Evolutionary conservation across 1,140 invertebrate genomes (phyloP).

Genomic region (Bombus ignitus): DNA sequence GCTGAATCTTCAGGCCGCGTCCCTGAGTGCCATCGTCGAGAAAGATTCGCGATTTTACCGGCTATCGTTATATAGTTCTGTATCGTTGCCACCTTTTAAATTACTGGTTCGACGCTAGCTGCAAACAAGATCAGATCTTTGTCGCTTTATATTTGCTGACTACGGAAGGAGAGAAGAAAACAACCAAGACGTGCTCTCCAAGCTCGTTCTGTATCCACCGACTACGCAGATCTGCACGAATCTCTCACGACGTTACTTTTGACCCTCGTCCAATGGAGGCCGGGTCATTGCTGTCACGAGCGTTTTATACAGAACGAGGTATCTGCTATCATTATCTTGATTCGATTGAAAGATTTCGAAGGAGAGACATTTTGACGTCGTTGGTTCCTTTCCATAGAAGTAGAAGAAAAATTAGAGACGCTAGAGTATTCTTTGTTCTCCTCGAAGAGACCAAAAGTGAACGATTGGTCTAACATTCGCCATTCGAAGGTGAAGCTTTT

Average conservation of each 20-base stretch:
- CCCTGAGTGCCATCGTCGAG: conserved; percentile 62
- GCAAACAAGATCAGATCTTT: neutral
- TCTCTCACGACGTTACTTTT: neutral
- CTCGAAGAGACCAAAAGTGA: no score
- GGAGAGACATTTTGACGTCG: neutral
- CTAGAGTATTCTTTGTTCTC: no score
- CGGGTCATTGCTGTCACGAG: neutral
- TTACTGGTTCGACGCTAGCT: neutral
- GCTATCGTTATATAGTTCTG: neutral
- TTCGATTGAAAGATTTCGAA: neutral
- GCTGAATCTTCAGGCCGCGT: conserved; percentile 61
- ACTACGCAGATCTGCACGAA: neutral
- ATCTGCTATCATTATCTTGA: no score
- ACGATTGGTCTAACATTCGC: no score
- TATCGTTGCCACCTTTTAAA: neutral
- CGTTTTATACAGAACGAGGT: no score
- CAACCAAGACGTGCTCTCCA: neutral
- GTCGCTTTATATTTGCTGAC: neutral
- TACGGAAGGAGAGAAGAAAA: neutral
- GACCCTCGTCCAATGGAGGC: neutral
- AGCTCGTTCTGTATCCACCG: neutral
- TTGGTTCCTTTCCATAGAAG: no score
- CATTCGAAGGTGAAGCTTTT: no score
- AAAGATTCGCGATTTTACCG: conserved; percentile 51
- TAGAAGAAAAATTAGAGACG: no score